phyloP scores from a whole-genome alignment of 1,140 invertebrate genomes.

The Nasonia longicornis region DNA sequence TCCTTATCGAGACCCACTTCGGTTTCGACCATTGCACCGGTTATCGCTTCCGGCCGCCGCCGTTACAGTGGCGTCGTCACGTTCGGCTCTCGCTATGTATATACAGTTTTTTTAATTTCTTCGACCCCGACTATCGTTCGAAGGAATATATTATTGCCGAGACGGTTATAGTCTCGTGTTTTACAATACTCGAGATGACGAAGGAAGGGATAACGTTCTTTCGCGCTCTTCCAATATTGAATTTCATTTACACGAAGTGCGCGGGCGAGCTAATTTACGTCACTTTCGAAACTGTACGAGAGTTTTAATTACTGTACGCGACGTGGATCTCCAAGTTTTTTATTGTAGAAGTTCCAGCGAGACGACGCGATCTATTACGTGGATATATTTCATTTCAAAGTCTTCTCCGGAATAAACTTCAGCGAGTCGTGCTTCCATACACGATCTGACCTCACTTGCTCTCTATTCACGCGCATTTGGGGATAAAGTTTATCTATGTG shows the following conservation, averaged over 20 bases:
- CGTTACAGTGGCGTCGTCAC: background rate
- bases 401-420: background rate
- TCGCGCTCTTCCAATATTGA: too few relatives aligned
- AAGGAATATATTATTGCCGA: too few relatives aligned
- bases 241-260: too few relatives aligned
- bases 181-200: too few relatives aligned
- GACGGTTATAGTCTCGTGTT: too few relatives aligned
- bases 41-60: constrained; percentile 42
- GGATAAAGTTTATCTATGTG: constrained; percentile 20
- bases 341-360: background rate
- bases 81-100: background rate
- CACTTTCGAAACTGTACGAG: background rate
- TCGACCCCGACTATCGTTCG: background rate
- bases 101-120: background rate
- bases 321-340: too few relatives aligned
- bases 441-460: background rate
- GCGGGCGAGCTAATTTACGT: too few relatives aligned
- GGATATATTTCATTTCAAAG: background rate
- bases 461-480: background rate
- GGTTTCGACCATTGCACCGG: constrained; percentile 40
- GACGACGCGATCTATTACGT: background rate
- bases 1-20: constrained; percentile 43
- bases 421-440: background rate
- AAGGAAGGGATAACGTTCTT: too few relatives aligned
- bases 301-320: background rate